phyloP scores from a whole-genome alignment of 2,113 vertebrate species.

The Narcine bancroftii region DNA sequence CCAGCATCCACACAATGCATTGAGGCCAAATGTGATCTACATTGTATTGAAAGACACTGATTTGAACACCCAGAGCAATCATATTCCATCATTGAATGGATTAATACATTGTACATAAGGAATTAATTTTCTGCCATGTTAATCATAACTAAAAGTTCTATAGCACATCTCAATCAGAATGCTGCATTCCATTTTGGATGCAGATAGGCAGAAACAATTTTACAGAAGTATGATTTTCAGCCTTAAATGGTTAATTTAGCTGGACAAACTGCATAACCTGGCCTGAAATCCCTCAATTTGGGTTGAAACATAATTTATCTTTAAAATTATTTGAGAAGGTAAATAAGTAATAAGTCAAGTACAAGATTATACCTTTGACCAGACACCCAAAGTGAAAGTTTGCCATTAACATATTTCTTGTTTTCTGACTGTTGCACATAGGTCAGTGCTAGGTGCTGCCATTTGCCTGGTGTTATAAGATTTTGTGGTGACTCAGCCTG shows the following conservation, averaged over 20 bases:
- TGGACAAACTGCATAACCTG: not conserved
- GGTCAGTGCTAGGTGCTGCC: conserved; percentile 86
- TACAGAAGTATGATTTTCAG: no score
- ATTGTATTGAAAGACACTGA: no score
- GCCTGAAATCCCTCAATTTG: not conserved
- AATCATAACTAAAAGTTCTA: not conserved
- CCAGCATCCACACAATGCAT: no score
- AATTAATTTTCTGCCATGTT: no score
- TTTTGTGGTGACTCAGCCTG: conserved; percentile 78
- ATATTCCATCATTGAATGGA: no score
- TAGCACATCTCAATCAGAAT: not conserved
- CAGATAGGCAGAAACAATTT: not conserved
- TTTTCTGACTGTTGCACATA: conserved; percentile 81
- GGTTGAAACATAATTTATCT: not conserved
- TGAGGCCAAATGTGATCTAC: no score
- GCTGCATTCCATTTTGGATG: not conserved
- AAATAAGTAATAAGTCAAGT: no score
- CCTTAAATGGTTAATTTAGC: not conserved
- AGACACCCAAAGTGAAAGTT: conserved; percentile 77
- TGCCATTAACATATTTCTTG: conserved; percentile 79
- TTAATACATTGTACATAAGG: no score
- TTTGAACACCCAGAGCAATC: no score
- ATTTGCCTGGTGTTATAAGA: conserved; percentile 62
- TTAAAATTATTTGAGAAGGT: conserved; percentile 5
- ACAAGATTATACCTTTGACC: conserved; percentile 72